Evolutionary conservation across 2,888 invertebrate species (phyloP).

Genomic region (Macaria liturata): DNA sequence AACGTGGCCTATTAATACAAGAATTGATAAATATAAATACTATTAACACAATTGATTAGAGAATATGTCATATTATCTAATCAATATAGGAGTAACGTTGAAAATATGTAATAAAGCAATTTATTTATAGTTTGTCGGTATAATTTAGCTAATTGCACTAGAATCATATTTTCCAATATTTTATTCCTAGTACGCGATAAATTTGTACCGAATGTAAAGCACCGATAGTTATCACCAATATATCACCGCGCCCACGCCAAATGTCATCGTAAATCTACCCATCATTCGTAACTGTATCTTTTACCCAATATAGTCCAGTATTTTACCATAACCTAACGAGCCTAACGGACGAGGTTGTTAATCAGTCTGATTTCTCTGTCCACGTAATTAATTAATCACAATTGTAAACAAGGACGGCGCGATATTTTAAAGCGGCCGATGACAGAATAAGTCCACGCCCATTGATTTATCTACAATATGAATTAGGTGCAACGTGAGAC

Average conservation of each 20-base stretch:
- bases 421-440: conserved; percentile 36
- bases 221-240: conserved; percentile 22
- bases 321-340: conserved; percentile 37
- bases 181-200: conserved; percentile 9
- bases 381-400: conserved; percentile 40
- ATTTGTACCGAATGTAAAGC: conserved; percentile 13
- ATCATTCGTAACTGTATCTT: conserved; percentile 28
- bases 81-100: no score
- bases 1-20: neutral
- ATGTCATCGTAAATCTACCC: conserved; percentile 17
- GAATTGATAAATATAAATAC: no score
- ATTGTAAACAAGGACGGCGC: conserved; percentile 38
- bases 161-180: neutral
- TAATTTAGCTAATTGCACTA: no score
- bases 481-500: conserved; percentile 20
- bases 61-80: no score
- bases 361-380: conserved; percentile 39
- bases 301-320: conserved; percentile 34
- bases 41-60: no score
- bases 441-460: conserved; percentile 37
- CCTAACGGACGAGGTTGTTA: conserved; percentile 35
- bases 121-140: no score
- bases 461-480: conserved; percentile 33
- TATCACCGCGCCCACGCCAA: conserved; percentile 26
- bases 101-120: no score